Conservation (phyloP, 2,797 vertebrate species). For the Gambusia yucatana region DNA sequence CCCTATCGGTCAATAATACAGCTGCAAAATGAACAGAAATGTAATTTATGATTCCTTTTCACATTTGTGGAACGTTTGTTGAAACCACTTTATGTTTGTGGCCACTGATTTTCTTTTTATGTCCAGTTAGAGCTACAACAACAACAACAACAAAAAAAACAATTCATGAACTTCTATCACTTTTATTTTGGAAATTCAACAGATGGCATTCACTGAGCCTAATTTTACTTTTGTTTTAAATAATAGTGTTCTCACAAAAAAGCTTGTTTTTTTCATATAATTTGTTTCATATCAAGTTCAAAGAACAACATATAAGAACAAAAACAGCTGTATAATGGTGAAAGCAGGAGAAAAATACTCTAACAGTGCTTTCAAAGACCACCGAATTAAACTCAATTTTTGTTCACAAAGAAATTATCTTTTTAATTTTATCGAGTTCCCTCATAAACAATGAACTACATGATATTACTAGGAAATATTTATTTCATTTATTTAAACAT, state of each 20-base stretch:
- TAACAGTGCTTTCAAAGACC: background rate
- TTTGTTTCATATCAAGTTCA: background rate
- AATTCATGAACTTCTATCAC: background rate
- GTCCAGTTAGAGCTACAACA: background rate
- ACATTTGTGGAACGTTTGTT: background rate
- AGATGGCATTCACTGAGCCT: background rate
- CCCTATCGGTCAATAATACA: constrained; percentile 7
- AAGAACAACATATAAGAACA: background rate
- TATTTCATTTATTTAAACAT: constrained; percentile 17
- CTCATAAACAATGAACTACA: background rate
- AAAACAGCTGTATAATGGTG: background rate
- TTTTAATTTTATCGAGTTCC: background rate
- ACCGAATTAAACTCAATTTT: background rate
- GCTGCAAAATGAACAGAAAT: background rate
- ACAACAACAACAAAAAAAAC: background rate
- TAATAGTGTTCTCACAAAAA: background rate
- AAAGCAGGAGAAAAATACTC: background rate
- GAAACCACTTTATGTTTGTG: background rate
- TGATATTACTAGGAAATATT: background rate
- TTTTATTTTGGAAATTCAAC: background rate
- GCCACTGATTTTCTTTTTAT: background rate
- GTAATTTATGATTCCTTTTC: constrained; percentile 1
- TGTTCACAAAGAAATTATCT: background rate
- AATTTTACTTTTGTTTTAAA: background rate
- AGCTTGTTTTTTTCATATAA: too few relatives aligned